phyloP scores from a whole-genome alignment of 30 jellyfish, hydroid and myxozoan species.

The Aurelia sp. region DNA sequence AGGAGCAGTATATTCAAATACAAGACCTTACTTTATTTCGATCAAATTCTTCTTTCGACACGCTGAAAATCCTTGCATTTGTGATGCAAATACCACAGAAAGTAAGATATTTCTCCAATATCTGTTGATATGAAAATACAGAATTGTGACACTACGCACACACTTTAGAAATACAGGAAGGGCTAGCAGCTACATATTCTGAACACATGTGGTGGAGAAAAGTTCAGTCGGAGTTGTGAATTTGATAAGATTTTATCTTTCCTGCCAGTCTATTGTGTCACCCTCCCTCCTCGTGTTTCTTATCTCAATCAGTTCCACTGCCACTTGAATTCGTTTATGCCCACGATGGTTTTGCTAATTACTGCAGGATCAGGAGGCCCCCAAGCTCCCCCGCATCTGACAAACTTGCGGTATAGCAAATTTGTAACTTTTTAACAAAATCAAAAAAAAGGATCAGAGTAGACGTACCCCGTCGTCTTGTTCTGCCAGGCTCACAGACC shows the following conservation, averaged over 20 bases:
- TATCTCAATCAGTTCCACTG: too few species aligned
- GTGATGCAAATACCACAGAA: constrained; percentile 87
- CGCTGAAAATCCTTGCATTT: constrained; percentile 80
- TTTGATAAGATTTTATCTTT: too few species aligned
- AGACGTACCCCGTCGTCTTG: constrained; percentile 65
- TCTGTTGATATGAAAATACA: constrained; percentile 31
- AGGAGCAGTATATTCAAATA: background rate
- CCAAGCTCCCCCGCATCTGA: too few species aligned
- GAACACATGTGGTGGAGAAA: too few species aligned
- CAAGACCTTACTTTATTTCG: constrained; percentile 80
- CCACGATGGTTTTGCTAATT: too few species aligned
- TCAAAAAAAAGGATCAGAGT: background rate
- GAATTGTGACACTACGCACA: background rate
- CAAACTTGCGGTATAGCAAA: background rate
- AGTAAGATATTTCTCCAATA: constrained; percentile 72
- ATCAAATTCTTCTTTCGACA: constrained; percentile 86
- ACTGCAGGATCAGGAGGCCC: too few species aligned
- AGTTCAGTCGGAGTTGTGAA: too few species aligned
- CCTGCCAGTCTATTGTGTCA: too few species aligned
- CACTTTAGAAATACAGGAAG: too few species aligned
- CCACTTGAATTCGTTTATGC: too few species aligned
- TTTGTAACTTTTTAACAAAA: background rate
- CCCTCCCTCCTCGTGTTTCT: too few species aligned
- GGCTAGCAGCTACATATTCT: too few species aligned
- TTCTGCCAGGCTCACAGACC: constrained; percentile 49